A percentile compares a stretch with the other conserved stretches of the same genome.
Conservation (phyloP, 2,113 vertebrate genomes). For the Malurus elegans region DNA sequence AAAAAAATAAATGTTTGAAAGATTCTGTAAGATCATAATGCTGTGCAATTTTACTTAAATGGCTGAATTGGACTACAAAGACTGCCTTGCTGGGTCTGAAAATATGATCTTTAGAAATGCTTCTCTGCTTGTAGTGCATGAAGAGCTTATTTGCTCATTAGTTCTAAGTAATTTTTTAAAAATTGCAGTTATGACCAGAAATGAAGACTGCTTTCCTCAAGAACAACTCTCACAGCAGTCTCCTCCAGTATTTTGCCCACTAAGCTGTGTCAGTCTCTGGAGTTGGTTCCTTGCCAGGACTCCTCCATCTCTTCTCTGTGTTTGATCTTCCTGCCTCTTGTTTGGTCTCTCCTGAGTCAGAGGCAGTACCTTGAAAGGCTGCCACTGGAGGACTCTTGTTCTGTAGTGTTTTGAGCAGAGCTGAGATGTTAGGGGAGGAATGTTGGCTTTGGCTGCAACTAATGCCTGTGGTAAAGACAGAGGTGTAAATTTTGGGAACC, state of each 20-base stretch:
- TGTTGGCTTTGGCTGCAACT: background rate
- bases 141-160: background rate
- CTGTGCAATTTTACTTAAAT: background rate
- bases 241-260: background rate
- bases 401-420: background rate
- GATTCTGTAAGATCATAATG: background rate
- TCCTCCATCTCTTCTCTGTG: background rate
- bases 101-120: background rate
- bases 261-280: background rate
- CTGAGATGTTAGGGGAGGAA: background rate
- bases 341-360: background rate
- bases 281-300: background rate
- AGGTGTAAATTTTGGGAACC: background rate
- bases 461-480: background rate
- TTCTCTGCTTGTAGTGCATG: background rate
- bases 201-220: background rate
- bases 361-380: background rate
- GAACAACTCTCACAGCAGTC: background rate
- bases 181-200: background rate
- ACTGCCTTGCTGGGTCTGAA: background rate
- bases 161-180: background rate
- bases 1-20: background rate
- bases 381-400: background rate
- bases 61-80: background rate
- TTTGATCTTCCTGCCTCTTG: background rate